Conservation (phyloP, 2,113 vertebrate species). For the Columba livia region DNA sequence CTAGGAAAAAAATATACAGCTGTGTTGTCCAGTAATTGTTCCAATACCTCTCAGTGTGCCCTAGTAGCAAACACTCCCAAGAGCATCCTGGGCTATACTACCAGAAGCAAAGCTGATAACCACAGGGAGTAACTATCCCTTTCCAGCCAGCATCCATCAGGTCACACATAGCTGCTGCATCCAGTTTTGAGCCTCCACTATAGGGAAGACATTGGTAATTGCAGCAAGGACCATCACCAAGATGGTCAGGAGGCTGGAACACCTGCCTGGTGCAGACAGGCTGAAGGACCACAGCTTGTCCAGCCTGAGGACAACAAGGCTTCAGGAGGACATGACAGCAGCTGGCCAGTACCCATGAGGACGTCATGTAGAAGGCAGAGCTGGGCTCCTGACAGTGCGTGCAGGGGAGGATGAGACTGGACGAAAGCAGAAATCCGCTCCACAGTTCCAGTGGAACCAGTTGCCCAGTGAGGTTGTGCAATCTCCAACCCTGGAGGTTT, state of each 20-base stretch:
- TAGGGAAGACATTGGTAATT: background rate
- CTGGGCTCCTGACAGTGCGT: background rate
- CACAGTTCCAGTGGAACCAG: background rate
- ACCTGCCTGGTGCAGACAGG: background rate
- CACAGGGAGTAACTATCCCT: background rate
- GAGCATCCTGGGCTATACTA: background rate
- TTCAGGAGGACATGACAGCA: background rate
- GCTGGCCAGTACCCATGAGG: background rate
- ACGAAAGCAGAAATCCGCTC: background rate
- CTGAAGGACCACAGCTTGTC: background rate
- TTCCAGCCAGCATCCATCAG: background rate
- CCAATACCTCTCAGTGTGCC: background rate
- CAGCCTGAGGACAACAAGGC: background rate
- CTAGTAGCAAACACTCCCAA: background rate
- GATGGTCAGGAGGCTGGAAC: background rate
- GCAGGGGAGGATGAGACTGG: background rate
- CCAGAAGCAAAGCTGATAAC: background rate
- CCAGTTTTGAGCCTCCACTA: background rate
- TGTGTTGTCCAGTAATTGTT: background rate
- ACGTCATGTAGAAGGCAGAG: background rate
- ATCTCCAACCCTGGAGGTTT: too few species aligned
- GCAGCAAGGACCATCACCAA: background rate
- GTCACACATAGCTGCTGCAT: background rate
- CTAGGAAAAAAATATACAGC: background rate
- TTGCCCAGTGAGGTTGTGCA: background rate